Evolutionary conservation across 2,113 vertebrate genomes (phyloP).

Genomic region (Rhinolophus ferrumequinum): DNA sequence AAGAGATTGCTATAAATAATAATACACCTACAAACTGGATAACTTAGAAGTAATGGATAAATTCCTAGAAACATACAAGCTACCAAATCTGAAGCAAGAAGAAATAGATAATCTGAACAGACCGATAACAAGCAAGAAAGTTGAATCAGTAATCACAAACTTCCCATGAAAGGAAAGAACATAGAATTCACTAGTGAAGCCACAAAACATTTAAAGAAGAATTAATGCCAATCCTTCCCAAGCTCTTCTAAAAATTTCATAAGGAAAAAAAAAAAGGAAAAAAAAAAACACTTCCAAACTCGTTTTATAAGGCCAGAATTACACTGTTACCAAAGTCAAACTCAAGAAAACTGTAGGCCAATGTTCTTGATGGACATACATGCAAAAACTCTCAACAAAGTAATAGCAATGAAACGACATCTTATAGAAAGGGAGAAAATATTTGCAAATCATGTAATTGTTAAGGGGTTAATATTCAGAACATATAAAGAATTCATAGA

Average conservation of each 20-base stretch:
- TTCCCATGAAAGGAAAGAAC: not conserved
- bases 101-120: not conserved
- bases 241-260: no score
- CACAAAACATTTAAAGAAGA: not conserved
- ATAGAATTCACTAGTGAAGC: not conserved
- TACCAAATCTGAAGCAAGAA: not conserved
- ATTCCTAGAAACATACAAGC: not conserved
- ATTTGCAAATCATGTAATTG: not conserved
- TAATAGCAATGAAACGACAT: not conserved
- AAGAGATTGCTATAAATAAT: no score
- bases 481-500: not conserved
- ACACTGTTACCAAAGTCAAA: not conserved
- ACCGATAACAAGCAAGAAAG: not conserved
- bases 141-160: not conserved
- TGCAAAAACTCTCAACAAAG: not conserved
- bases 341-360: not conserved
- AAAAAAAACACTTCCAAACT: no score
- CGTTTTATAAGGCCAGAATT: not conserved
- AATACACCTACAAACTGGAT: no score
- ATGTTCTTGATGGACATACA: not conserved
- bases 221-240: no score
- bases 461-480: not conserved
- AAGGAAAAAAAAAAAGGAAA: no score
- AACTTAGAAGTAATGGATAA: no score
- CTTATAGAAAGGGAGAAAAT: not conserved